Base-by-base conservation (phyloP, 2,888 invertebrate species). In the Lasius fuliginosus region DNA sequence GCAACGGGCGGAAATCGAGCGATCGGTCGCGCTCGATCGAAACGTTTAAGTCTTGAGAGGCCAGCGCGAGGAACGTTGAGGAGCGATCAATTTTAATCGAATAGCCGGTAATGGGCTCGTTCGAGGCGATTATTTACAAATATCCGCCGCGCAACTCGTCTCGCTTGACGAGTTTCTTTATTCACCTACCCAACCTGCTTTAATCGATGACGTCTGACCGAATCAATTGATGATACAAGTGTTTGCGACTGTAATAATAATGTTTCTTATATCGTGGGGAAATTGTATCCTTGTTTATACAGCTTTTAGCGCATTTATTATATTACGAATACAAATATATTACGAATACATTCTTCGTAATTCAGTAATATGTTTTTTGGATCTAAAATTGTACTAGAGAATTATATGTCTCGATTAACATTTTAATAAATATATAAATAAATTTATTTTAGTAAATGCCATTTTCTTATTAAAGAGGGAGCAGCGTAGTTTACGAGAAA, bases 21-120 rank as follows among this genome's bases (percentile, higher is more conserved):
- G 27, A 56, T 42, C 56, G 65, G 33, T 2, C 27, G 27, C 18
- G 67, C 23, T 18, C 69, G 53, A 53, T 60, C 60, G 68, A 69
- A 64, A 36, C 53, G 62, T 36, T 36, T 68, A 49, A 76, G 30
- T 40, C 40, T 12, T 11, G 15, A 53, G 30, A 33, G 53, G 1
- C 12, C 12, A 23, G 5, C 18, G 8, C n/a, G 49, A 53, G 49
- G 49, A 79, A 49, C n/a, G 53, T 46, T 18, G 49, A 53, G 49
- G 5, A 27, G 5, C 18, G 42, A 69, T 71, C 56, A n/a, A 81
- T 60, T 81, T 73, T 71, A 58, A 79, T 71, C 42, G 23, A 12
- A 46, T 15, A 67, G n/a, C 18, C 73, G 73, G 60, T 71, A 79
- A 69, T 49, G 23, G 53, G 5, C 15, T 30, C 46, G 49, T 30